A percentile compares a stretch with the other conserved stretches of the same genome.
Conservation (phyloP, 2,797 vertebrate genomes). For the Cryptoprocta ferox region DNA sequence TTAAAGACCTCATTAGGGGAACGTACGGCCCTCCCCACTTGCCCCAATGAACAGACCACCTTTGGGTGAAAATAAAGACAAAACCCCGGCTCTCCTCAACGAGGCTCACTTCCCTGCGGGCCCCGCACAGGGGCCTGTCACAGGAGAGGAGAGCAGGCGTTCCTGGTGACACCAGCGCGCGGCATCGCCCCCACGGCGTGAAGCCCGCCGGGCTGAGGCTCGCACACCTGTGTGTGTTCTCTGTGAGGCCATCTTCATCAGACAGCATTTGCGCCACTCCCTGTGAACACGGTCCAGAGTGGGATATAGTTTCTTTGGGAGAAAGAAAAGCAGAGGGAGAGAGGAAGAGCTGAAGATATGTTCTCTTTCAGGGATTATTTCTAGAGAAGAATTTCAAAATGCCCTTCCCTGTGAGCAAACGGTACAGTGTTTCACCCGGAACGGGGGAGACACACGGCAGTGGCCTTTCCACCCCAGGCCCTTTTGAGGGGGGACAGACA, state of each 20-base stretch:
- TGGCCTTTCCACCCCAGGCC: neutral
- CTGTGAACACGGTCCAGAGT: neutral
- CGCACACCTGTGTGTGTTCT: neutral
- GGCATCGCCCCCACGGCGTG: accelerated
- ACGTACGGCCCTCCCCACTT: neutral
- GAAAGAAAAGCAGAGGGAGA: neutral
- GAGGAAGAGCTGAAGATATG: neutral
- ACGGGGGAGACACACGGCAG: neutral
- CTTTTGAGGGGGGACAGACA: too few relatives aligned
- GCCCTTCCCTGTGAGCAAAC: neutral
- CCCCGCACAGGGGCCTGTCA: neutral
- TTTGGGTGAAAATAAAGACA: neutral
- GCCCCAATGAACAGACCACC: neutral
- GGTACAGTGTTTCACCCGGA: neutral
- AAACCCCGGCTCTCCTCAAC: neutral
- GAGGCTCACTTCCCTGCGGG: neutral
- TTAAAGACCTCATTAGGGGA: neutral
- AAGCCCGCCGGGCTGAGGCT: neutral
- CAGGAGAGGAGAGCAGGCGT: accelerated
- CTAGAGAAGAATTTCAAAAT: neutral
- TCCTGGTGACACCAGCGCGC: accelerated
- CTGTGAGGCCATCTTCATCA: neutral
- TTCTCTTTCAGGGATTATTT: neutral
- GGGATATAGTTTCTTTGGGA: neutral
- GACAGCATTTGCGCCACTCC: neutral